Base-by-base conservation (phyloP, 30 jellyfish, hydroid and myxozoan species). In the Calvadosia cruxmelitensis region DNA sequence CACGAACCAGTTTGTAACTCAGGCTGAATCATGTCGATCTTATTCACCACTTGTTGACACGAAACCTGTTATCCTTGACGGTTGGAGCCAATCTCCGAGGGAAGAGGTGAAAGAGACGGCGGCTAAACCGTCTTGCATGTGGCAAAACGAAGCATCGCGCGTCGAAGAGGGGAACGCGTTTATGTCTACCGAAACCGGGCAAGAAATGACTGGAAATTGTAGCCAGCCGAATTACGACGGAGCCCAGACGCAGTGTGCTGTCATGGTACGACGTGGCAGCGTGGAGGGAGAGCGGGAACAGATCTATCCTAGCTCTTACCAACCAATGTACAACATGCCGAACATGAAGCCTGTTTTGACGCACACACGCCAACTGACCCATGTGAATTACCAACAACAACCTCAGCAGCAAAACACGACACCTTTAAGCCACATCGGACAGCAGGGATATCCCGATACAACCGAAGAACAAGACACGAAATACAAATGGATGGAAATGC, bases 351-450 rank as follows among this genome's bases (percentile, higher is more conserved):
- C 31, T 29, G 33, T 15, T 25, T 67, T 25, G 2, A 30, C 70
- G 25, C 69, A 31, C 1, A 42, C 57, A 20, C 10, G 20, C 20
- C 57, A 42, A 5, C 20, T 42, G 20, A 20, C 57, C 20, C 57
- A 42, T 16, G 83, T 70, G 31, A 82, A 75, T 27, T 75, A 75
- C 48, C 57, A n/a, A n/a, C n/a, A n/a, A n/a, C 84, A 73, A 57
- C 77, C 52, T 1, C 77, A 70, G 77, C 86, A 75, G 48, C 86
- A 75, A 42, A 42, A 20, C 20, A 42, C 57, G 57, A 42, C 57
- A 42, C 57, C 57, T 5, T 20, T 42, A 10, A 42, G 57, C 20
- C 57, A 42, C 57, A 42, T 42, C 10, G 57, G 10, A 10, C 15
- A 10, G 10, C 57, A 42, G 10, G 15, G 20, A 42, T 42, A 42